Base-by-base conservation (phyloP, 1,140 invertebrate species). In the Lethocerus indicus region DNA sequence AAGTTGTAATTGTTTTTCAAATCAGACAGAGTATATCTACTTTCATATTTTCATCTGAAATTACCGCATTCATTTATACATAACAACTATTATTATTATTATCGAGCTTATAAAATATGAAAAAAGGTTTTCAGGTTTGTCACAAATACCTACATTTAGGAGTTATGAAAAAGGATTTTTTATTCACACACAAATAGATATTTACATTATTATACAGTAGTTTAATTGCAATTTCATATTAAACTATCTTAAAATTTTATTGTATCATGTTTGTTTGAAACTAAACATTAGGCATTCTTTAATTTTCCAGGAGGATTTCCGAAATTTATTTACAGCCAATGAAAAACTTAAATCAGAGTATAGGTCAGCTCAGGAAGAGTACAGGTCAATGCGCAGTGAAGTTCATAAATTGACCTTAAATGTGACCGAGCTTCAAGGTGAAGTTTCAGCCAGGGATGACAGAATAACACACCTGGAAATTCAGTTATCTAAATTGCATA, bases 261-360 rank as follows among this genome's bases (percentile, higher is more conserved):
- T n/a, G n/a, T n/a, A n/a, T n/a, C n/a, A n/a, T n/a, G n/a, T n/a
- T n/a, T n/a, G n/a, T n/a, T n/a, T n/a, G n/a, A n/a, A n/a, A n/a
- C n/a, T n/a, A n/a, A n/a, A n/a, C n/a, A n/a, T n/a, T n/a, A n/a
- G n/a, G n/a, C n/a, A n/a, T n/a, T n/a, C n/a, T 12, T 37, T 37
- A 4, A 6, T 49, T 48, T 47, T 56, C 57, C 52, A 76, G 72
- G 84, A 88, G 58, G 86, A 90, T 65, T 90, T 89, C 58, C 72
- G 82, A 56, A 85, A 83, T 60, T 64, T 93, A 0, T 88, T 84
- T 53, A 81, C 81, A 3, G 79, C 81, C 0, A 87, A 78, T 60
- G 87, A 93, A 61, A 77, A 82, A 52, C 65, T 92, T 20, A 87
- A 87, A 65, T 73, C 71, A 45, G 86, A 92, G 57, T 88, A 88